Base-by-base conservation (phyloP, 2,888 invertebrate species). In the Stenotaenia linearis region DNA sequence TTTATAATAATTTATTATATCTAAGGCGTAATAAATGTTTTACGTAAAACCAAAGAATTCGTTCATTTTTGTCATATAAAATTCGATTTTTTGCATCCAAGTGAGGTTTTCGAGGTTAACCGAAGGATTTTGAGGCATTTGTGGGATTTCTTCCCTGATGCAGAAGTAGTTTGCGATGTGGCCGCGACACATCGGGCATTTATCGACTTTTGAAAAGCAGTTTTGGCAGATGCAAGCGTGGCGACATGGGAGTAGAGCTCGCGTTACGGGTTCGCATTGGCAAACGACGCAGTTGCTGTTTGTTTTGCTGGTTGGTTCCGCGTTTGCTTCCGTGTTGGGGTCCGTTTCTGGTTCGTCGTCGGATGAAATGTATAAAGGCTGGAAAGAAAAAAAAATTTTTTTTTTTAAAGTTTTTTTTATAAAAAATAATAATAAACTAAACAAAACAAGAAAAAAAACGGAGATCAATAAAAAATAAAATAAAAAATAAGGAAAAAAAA, bases 121-220 rank as follows among this genome's bases (percentile, higher is more conserved):
- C 56, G 32, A 32, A 32, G 32, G 32, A 45, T 50, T 30, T 93
- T 56, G 56, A 56, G 56, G 5, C 5, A 6, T 21, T 56, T 5
- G 4, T n/a, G 4, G 18, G 10, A 12, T 93, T 84, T 93, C 93
- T 83, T 91, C 90, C 69, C 92, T 88, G 84, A 92, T 94, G 86
- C 93, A 92, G 88, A 95, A 95, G 88, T 93, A 94, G 84, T 92
- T 92, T 82, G 91, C 91, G 84, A 95, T 94, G 69, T 90, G 91
- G 83, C 93, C 92, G 80, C 95, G 90, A 87, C 95, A 95, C 89
- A 95, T 93, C 23, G 95, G 95, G 85, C 95, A 95, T 83, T 92
- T 90, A 85, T 93, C 93, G 82, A 95, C 87, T 85, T 92, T 92
- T 75, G 91, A 90, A 84, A 94, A 91, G 85, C 95, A 95, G 75